Percentiles rank a stretch among this genome's conserved stretches.
These are phyloP conservation scores for Trematomus bernacchii DNA, from an alignment of 2,797 vertebrate species.

Conservation along the genomic window DNA sequence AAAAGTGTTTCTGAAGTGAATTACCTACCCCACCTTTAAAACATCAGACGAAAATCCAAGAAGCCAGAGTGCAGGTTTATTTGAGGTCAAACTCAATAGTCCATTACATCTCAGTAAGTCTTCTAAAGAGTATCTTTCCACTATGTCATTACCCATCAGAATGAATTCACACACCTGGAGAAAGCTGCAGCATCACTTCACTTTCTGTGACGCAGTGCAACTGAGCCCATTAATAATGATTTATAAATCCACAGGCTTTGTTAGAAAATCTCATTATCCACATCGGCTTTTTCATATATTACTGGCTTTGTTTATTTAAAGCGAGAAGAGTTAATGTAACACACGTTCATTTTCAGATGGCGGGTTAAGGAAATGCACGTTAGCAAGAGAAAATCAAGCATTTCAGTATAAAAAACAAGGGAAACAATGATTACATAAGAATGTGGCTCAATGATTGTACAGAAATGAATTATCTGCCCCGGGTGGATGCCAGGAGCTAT, in stretches of 20 bases:
- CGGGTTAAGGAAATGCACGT: not conserved
- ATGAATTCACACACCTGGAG: not conserved
- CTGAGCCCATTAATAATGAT: conserved; percentile 1
- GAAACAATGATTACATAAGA: not conserved
- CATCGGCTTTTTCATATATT: not conserved
- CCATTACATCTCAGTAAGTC: not conserved
- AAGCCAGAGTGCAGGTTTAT: not conserved
- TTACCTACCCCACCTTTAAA: no score
- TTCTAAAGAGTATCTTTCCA: not conserved
- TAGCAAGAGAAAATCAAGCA: not conserved
- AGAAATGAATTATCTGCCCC: not conserved
- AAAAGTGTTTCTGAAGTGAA: no score
- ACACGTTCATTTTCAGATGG: not conserved
- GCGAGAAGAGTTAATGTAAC: not conserved
- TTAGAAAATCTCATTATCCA: conserved; percentile 9
- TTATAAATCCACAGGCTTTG: conserved; percentile 3
- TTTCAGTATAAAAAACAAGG: not conserved
- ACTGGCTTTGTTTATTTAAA: not conserved
- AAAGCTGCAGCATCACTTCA: not conserved
- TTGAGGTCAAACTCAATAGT: not conserved
- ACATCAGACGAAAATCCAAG: no score
- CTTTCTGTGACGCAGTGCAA: not conserved
- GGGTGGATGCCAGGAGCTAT: not conserved
- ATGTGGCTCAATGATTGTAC: not conserved
- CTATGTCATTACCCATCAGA: not conserved